Conservation (phyloP, 2,888 invertebrate genomes). For the Malthinus seriepunctatus region DNA sequence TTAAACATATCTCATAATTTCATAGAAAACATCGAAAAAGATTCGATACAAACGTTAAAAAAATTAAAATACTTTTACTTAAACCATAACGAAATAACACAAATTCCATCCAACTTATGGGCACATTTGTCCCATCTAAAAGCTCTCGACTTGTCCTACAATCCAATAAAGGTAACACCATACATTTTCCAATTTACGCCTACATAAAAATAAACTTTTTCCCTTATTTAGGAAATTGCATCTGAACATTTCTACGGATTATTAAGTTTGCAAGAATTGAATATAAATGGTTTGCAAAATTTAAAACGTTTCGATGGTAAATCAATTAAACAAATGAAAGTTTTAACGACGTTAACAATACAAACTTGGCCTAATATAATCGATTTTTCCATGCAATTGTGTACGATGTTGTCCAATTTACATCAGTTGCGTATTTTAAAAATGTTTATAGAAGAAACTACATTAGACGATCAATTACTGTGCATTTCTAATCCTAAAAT, state of each 20-base stretch:
- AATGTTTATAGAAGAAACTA: constrained; percentile 74
- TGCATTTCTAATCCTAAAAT: constrained; percentile 76
- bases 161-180: constrained; percentile 68
- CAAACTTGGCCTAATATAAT: constrained; percentile 79
- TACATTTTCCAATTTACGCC: constrained; percentile 3
- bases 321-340: constrained; percentile 71
- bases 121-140: constrained; percentile 72
- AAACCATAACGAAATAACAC: constrained; percentile 74
- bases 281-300: constrained; percentile 72
- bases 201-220: constrained; percentile 12
- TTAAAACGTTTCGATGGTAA: constrained; percentile 76
- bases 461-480: constrained; percentile 74
- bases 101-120: constrained; percentile 77
- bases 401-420: constrained; percentile 71
- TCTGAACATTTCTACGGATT: constrained; percentile 73
- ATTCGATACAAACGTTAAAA: constrained; percentile 71
- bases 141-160: constrained; percentile 77
- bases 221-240: constrained; percentile 65
- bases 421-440: constrained; percentile 75
- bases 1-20: constrained; percentile 81
- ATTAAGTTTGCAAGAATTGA: constrained; percentile 72
- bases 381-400: constrained; percentile 63
- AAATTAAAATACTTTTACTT: constrained; percentile 75
- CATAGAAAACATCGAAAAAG: constrained; percentile 70
- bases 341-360: constrained; percentile 70